Percentiles rank a stretch among this genome's conserved stretches.
Evolutionary conservation across 2,797 vertebrate species (phyloP).

Genomic region (Acanthurus leucopareius): DNA sequence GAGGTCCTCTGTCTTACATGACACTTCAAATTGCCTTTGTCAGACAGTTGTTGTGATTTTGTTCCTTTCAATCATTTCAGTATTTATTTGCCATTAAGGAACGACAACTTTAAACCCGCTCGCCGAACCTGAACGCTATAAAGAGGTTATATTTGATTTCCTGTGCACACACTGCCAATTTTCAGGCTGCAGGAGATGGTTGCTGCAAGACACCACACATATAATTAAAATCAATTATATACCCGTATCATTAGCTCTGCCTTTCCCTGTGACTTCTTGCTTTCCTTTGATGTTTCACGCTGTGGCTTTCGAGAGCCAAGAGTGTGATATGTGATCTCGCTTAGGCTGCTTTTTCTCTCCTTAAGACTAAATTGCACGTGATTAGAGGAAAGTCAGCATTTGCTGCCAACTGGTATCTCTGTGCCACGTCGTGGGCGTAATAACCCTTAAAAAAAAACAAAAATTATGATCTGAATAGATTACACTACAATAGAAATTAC

Average conservation of each 20-base stretch:
- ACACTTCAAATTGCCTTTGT: constrained; percentile 38
- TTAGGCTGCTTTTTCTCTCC: constrained; percentile 59
- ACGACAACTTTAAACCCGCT: constrained; percentile 30
- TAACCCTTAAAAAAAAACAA: constrained; percentile 45
- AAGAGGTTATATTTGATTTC: constrained; percentile 39
- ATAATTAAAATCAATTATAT: constrained; percentile 68
- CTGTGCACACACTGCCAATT: constrained; percentile 21
- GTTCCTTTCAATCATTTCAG: constrained; percentile 9
- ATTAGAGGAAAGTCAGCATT: constrained; percentile 63
- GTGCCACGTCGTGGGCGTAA: constrained; percentile 3
- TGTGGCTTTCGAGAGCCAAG: constrained; percentile 36
- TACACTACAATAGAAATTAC: constrained; percentile 9
- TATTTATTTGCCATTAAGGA: constrained; percentile 32
- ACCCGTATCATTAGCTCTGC: constrained; percentile 47
- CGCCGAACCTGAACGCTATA: constrained; percentile 18
- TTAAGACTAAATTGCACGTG: constrained; percentile 60
- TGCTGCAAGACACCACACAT: constrained; percentile 40
- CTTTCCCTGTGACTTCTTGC: constrained; percentile 46
- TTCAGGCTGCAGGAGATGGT: constrained; percentile 1
- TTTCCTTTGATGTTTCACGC: constrained; percentile 52
- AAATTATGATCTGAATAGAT: constrained; percentile 43
- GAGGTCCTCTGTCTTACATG: constrained; percentile 10
- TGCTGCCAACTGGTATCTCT: constrained; percentile 37
- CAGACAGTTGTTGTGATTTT: constrained; percentile 26
- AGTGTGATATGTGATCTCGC: constrained; percentile 58